Evolutionary conservation across 2,797 vertebrate genomes (phyloP).

Genomic region (Syndactyla subalaris): DNA sequence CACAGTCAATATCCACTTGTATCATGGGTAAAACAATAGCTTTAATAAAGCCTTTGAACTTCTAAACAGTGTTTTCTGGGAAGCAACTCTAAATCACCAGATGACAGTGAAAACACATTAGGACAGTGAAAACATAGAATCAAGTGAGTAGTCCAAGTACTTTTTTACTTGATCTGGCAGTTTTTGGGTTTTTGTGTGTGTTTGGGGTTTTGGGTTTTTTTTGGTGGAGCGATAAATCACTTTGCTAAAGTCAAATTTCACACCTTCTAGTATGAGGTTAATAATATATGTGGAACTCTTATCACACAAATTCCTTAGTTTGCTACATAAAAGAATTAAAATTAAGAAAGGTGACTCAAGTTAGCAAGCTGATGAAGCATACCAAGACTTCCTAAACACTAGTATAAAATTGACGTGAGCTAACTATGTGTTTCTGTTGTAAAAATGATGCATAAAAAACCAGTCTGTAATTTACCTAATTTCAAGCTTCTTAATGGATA

Average conservation of each 20-base stretch:
- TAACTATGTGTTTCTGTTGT: neutral
- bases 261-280: conserved; percentile 2
- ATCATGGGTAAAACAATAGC: neutral
- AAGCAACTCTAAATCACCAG: neutral
- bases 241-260: conserved; percentile 30
- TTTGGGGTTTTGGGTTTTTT: neutral
- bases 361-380: neutral
- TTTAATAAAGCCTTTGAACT: neutral
- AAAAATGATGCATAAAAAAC: neutral
- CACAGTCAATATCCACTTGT: neutral
- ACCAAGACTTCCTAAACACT: neutral
- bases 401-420: neutral
- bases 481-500: neutral
- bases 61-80: neutral
- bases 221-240: conserved; percentile 3
- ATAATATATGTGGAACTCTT: neutral
- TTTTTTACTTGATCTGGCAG: neutral
- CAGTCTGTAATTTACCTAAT: neutral
- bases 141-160: neutral
- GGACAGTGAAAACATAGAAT: neutral
- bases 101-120: neutral
- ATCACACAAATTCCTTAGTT: neutral
- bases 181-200: no score
- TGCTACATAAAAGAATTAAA: conserved; percentile 1
- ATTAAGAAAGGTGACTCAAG: neutral